phyloP scores from a whole-genome alignment of 2,888 invertebrate genomes.

The Acrocyrtus sp. region DNA sequence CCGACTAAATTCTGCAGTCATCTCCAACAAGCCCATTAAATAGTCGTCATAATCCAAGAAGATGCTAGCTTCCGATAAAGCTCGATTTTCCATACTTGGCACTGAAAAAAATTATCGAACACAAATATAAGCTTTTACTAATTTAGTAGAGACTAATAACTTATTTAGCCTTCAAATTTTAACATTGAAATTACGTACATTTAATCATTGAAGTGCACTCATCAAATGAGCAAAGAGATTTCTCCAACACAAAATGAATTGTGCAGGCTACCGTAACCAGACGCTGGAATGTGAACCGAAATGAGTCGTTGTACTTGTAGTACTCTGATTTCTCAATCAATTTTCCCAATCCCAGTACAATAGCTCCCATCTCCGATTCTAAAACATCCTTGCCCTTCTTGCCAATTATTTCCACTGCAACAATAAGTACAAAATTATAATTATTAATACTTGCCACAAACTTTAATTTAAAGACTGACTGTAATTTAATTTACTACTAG shows the following conservation, averaged over 20 bases:
- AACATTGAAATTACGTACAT: constrained; percentile 71
- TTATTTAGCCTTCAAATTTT: background rate
- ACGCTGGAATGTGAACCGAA: constrained; percentile 84
- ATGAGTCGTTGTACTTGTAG: constrained; percentile 88
- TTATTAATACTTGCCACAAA: background rate
- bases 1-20: constrained; percentile 12
- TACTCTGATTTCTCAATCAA: constrained; percentile 82
- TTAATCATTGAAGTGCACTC: constrained; percentile 82
- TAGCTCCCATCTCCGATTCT: background rate
- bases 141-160: background rate
- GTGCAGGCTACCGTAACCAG: constrained; percentile 81
- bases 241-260: constrained; percentile 82
- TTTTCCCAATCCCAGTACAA: constrained; percentile 70
- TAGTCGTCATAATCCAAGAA: constrained; percentile 32
- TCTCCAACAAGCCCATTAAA: constrained; percentile 17
- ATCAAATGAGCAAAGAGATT: constrained; percentile 78
- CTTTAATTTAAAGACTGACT: background rate
- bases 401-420: constrained; percentile 14
- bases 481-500: background rate
- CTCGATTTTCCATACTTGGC: no score
- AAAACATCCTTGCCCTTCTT: background rate
- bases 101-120: background rate
- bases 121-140: background rate
- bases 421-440: background rate
- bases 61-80: background rate